Evolutionary conservation across 2,113 vertebrate species (phyloP).

Genomic region (Grammomys surdaster): DNA sequence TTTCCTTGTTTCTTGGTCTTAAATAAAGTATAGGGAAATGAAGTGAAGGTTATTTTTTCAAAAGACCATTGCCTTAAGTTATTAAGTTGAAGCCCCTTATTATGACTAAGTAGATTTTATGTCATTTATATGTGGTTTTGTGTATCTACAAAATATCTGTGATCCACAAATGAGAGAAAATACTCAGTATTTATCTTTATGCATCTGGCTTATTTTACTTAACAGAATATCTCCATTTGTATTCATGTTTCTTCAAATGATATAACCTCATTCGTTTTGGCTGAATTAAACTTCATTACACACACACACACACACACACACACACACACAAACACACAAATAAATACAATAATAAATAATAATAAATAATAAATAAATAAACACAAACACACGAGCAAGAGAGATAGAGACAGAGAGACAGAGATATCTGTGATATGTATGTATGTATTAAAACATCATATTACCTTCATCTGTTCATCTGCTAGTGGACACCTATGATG

Average conservation of each 20-base stretch:
- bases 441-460: neutral
- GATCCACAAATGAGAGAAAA: neutral
- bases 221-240: neutral
- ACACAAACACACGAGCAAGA: neutral
- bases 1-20: neutral
- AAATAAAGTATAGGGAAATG: neutral
- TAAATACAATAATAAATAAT: no score
- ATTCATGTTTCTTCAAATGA: neutral
- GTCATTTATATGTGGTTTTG: neutral
- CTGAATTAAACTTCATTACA: neutral
- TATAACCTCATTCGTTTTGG: neutral
- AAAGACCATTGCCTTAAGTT: constrained; percentile 29
- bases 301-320: neutral
- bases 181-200: neutral
- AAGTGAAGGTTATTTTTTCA: neutral
- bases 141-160: neutral
- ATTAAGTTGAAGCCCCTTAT: neutral
- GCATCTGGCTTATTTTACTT: neutral
- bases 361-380: no score
- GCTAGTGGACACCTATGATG: neutral
- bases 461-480: neutral
- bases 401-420: no score
- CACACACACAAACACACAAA: neutral
- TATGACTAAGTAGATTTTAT: neutral
- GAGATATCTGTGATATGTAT: neutral